Conservation (phyloP, 2,797 vertebrate genomes). For the Cyprinodon diabolis region DNA sequence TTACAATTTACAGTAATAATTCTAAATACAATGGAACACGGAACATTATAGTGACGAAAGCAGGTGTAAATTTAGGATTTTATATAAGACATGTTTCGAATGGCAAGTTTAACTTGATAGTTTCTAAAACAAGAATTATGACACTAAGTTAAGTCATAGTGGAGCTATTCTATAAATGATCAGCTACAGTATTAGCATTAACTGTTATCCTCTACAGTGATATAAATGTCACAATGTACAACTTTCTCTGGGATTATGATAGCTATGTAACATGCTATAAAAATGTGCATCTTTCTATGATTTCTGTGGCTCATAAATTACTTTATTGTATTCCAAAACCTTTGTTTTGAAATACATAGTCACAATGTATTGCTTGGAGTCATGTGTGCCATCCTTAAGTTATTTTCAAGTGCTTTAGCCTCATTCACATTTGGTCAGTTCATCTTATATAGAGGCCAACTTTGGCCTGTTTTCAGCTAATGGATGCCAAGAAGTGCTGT, state of each 20-base stretch:
- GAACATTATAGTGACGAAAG: neutral
- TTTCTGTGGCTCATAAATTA: neutral
- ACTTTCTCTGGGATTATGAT: neutral
- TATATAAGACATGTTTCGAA: neutral
- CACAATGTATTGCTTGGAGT: conserved; percentile 8
- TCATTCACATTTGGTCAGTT: conserved; percentile 38
- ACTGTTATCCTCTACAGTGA: neutral
- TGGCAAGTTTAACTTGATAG: neutral
- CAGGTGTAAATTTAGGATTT: neutral
- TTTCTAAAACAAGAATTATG: neutral
- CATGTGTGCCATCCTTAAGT: conserved; percentile 19
- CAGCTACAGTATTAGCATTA: too few species aligned
- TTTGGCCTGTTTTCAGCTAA: conserved; percentile 44
- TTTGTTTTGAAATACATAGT: neutral
- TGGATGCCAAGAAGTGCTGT: conserved; percentile 45
- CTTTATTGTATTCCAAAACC: neutral
- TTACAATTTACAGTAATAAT: too few species aligned
- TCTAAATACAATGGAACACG: too few species aligned
- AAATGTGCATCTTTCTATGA: neutral
- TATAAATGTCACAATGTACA: neutral
- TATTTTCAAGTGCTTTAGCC: conserved; percentile 42
- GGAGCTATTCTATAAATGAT: too few species aligned
- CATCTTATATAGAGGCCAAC: conserved; percentile 21
- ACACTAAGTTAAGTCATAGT: too few species aligned
- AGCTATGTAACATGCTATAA: neutral